phyloP scores from a whole-genome alignment of 2,888 invertebrate genomes.

The Drosophila robusta region DNA sequence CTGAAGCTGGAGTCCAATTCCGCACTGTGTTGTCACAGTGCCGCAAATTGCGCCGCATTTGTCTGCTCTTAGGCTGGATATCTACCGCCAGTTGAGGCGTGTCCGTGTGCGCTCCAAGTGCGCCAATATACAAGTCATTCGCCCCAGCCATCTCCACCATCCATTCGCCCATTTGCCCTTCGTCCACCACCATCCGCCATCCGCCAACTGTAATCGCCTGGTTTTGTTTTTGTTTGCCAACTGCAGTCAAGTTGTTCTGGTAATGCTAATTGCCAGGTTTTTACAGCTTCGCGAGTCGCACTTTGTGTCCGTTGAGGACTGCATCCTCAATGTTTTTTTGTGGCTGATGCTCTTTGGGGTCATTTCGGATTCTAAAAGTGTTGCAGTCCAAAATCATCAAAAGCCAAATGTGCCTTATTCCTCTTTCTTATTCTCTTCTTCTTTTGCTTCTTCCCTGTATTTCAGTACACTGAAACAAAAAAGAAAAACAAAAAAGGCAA shows the following conservation, averaged over 20 bases:
- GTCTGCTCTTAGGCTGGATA: slow-evolving; percentile 67
- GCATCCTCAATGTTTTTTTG: slow-evolving; percentile 28
- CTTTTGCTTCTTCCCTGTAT: background rate
- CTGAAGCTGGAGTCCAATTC: slow-evolving; percentile 6
- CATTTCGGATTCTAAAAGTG: slow-evolving; percentile 72
- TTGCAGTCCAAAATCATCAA: slow-evolving; percentile 42
- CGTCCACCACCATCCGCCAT: background rate
- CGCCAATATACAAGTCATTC: slow-evolving; percentile 73
- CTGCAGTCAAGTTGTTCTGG: slow-evolving; percentile 71
- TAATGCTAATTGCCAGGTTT: slow-evolving; percentile 69
- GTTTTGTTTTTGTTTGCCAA: slow-evolving; percentile 64
- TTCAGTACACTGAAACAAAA: background rate
- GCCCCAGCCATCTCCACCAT: slow-evolving; percentile 36
- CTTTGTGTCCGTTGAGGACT: slow-evolving; percentile 40
- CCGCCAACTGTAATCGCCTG: slow-evolving; percentile 2
- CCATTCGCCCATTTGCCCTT: background rate
- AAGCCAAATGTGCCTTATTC: slow-evolving; percentile 9
- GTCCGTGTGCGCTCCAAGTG: slow-evolving; percentile 34
- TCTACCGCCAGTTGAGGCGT: slow-evolving; percentile 6
- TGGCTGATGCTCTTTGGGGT: slow-evolving; percentile 52
- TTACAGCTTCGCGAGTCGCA: slow-evolving; percentile 25
- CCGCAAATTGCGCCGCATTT: slow-evolving; percentile 76
- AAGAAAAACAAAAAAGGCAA: background rate
- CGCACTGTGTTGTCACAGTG: slow-evolving; percentile 66
- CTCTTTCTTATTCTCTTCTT: background rate